These are phyloP conservation scores for Dasypus novemcinctus DNA, from an alignment of 2,113 vertebrate species.

Conservation along the genomic window DNA sequence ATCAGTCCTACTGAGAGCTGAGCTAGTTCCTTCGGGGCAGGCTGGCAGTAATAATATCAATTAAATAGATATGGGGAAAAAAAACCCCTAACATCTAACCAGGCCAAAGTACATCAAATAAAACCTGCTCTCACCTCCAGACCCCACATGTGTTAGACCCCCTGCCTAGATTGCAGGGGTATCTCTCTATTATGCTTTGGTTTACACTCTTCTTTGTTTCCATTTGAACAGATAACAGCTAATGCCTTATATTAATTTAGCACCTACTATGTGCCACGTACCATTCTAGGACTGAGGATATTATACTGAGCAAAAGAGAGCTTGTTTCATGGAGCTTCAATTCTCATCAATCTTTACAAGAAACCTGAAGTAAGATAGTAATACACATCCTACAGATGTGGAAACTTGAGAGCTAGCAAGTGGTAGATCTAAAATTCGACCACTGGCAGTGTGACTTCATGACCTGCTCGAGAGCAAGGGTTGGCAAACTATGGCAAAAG, in stretches of 20 bases:
- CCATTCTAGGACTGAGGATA: background rate
- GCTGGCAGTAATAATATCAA: background rate
- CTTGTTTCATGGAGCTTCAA: background rate
- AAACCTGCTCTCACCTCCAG: background rate
- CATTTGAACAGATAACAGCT: background rate
- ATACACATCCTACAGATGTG: background rate
- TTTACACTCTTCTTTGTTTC: background rate
- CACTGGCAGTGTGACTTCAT: background rate
- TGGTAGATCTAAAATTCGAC: background rate
- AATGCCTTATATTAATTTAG: background rate
- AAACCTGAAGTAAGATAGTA: background rate
- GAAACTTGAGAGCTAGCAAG: background rate
- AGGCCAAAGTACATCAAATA: background rate
- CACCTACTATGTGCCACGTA: background rate
- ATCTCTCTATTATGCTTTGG: background rate
- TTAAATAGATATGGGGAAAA: background rate
- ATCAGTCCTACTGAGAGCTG: background rate
- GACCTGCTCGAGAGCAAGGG: background rate
- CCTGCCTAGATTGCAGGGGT: background rate
- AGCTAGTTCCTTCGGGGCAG: background rate
- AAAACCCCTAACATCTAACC: background rate
- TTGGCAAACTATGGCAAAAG: no score
- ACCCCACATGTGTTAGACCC: background rate
- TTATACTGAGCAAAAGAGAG: background rate
- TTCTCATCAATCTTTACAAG: background rate